phyloP scores from a whole-genome alignment of 37 sponge, comb jelly and placozoan genomes.

The Aplysina aerophoba region DNA sequence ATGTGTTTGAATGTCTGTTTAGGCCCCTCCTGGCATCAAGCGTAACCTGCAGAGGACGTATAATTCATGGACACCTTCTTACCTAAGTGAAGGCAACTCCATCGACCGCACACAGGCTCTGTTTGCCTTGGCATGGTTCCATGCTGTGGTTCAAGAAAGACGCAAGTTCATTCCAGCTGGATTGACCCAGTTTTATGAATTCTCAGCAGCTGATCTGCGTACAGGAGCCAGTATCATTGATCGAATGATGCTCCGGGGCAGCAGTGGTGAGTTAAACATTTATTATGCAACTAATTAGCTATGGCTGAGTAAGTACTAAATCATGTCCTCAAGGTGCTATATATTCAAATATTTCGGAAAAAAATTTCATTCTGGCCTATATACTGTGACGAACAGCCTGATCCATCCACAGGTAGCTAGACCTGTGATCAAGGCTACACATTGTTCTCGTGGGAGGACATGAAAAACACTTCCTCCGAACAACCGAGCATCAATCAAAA shows the following conservation, averaged over 20 bases:
- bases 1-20: constrained; percentile 28
- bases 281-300: no score
- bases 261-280: no score
- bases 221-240: constrained; percentile 86
- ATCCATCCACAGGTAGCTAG: no score
- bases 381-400: no score
- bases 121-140: constrained; percentile 97
- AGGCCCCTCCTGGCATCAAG: constrained; percentile 93
- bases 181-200: constrained; percentile 98
- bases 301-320: no score
- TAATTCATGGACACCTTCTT: constrained; percentile 89
- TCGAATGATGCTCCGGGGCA: constrained; percentile 44
- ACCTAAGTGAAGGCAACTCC: constrained; percentile 65
- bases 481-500: no score
- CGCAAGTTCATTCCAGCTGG: constrained; percentile 93
- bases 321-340: no score
- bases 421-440: no score
- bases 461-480: no score
- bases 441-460: no score
- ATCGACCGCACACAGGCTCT: constrained; percentile 76
- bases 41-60: constrained; percentile 90
- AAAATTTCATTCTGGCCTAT: no score
- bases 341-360: no score
- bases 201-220: constrained; percentile 90
- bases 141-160: constrained; percentile 97